A percentile compares a stretch with the other conserved stretches of the same genome.
Evolutionary conservation across 2,113 vertebrate genomes (phyloP).

Genomic region (Crotalus viridis): DNA sequence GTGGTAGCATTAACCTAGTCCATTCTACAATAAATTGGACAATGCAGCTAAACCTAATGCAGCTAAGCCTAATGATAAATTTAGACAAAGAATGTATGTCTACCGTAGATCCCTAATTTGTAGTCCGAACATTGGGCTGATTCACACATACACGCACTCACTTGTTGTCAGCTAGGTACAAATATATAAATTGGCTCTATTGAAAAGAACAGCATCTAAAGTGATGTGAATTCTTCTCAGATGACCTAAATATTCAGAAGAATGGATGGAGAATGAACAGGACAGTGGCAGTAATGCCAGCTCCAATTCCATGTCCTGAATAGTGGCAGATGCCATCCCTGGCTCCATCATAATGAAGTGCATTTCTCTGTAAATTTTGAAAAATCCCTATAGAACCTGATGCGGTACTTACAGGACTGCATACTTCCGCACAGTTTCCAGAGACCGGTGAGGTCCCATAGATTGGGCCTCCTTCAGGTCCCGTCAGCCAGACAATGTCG

Average conservation of each 20-base stretch:
- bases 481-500: no score
- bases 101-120: no score
- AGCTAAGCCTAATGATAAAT: constrained; percentile 9
- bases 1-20: constrained; percentile 71
- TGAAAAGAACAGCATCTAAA: background rate
- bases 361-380: background rate
- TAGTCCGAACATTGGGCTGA: no score
- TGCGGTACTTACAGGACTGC: no score
- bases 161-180: no score
- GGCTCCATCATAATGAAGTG: background rate
- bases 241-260: background rate
- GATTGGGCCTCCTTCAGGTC: no score
- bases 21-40: background rate
- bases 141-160: no score
- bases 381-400: background rate
- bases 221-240: background rate
- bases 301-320: background rate
- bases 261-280: background rate
- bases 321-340: background rate
- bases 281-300: background rate
- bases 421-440: no score
- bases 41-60: constrained; percentile 23
- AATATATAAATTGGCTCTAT: background rate
- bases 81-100: background rate
- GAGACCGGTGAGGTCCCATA: no score